Evolutionary conservation across 2,888 invertebrate species (phyloP), one percentile per base, ranked within the genome.

Genomic region (Notodromas monacha): DNA sequence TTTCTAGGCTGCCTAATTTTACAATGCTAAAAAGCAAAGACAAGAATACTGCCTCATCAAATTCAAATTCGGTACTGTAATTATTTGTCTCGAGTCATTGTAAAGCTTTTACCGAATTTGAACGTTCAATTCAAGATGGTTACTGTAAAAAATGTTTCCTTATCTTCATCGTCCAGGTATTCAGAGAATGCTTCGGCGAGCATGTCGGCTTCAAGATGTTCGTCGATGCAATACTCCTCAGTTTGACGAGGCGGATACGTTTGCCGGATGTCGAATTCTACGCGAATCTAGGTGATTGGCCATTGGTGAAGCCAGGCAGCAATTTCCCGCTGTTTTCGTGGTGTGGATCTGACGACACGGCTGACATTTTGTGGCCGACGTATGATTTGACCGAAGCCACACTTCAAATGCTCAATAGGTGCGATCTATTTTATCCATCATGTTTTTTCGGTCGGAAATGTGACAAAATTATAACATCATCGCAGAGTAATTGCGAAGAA

Each of bases 191-290:
- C 44, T 77, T 77, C 52, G 89, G 89, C 10, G 67, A 81, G 48
- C 70, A 89, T 55, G 68, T 79, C 8, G 89, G 79, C 1, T 92
- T 89, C 47, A 79, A 79, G 47, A 76, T 79, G 65, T 89, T 92
- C 52, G 63, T 73, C 51, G 89, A 92, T 50, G 64, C 66, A 28
- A 65, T 79, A 34, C 49, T 92, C 15, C 47, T 74, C 28, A 81
- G 76, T 1, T 46, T 92, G 30, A 49, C 65, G 10, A 58, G 81
- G 38, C 77, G 79, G 57, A 65, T 68, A 13, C 41, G 51, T 13
- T 47, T 89, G 31, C 81, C 84, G 3, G 70, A 89, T 49, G 52
- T 73, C 40, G 84, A 89, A 48, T 63, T 89, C 42, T 68, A 84
- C 38, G 60, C 73, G 29, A 92, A 89, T 52, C 56, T 89, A 10